Evolutionary conservation across 2,888 invertebrate genomes (phyloP).

Genomic region (Agapostemon virescens): DNA sequence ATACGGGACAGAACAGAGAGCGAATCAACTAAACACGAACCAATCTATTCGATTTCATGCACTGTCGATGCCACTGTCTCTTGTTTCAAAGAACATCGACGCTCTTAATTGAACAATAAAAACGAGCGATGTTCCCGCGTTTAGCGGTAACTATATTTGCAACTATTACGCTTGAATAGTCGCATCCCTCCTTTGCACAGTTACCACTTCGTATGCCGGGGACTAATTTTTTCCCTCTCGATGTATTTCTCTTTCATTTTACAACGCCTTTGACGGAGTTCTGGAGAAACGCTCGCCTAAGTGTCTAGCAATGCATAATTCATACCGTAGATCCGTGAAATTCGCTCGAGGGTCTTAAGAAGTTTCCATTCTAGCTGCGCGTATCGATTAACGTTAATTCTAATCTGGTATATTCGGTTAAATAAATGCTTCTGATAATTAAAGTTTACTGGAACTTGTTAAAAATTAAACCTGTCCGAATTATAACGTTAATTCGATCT

Average conservation of each 20-base stretch:
- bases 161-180: neutral
- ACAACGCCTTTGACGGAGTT: neutral
- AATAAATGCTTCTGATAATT: neutral
- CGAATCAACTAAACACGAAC: neutral
- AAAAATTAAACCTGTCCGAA: neutral
- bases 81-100: neutral
- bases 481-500: neutral
- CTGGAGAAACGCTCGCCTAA: neutral
- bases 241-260: neutral
- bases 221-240: neutral
- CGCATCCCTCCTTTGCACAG: neutral
- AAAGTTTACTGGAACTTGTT: neutral
- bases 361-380: neutral
- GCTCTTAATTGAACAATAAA: conserved; percentile 3
- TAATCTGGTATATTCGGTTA: neutral
- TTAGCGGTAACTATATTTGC: neutral
- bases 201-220: neutral
- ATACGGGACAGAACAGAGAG: neutral
- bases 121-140: neutral
- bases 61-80: neutral
- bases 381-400: neutral
- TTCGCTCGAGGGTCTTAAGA: neutral
- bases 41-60: neutral
- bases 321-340: neutral
- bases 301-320: neutral